A percentile compares a stretch with the other conserved stretches of the same genome.
These are phyloP conservation scores for Pristionchus japonicus DNA, from an alignment of 2,888 invertebrate genomes.

Conservation along the genomic window DNA sequence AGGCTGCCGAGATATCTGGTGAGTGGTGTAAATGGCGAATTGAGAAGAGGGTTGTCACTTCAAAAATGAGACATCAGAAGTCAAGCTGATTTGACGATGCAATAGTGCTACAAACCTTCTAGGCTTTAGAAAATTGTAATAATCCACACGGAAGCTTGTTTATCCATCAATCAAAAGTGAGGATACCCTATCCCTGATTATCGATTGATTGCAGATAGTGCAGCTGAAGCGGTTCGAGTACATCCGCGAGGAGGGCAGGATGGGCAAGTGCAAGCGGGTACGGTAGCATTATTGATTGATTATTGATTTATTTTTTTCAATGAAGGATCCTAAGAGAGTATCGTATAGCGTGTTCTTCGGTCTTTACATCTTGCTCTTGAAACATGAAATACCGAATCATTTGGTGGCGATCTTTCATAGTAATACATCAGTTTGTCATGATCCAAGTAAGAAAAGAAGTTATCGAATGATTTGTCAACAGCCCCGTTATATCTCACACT, in stretches of 20 bases:
- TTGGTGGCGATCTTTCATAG: no score
- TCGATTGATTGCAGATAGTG: constrained; percentile 83
- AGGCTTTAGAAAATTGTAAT: no score
- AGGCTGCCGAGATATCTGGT: constrained; percentile 89
- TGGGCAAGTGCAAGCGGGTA: constrained; percentile 86
- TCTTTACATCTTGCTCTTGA: background rate
- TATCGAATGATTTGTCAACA: background rate
- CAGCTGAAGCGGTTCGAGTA: constrained; percentile 93
- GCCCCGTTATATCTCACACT: no score
- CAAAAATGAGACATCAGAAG: no score
- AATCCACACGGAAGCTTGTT: no score
- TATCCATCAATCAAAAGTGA: no score
- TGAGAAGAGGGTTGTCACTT: background rate
- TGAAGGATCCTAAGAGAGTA: no score
- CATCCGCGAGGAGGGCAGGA: constrained; percentile 84
- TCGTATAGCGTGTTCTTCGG: background rate
- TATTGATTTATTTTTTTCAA: background rate
- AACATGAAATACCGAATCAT: background rate
- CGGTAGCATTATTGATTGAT: no score
- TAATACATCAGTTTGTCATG: no score
- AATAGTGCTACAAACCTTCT: no score
- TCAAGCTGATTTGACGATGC: no score
- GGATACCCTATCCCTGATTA: background rate
- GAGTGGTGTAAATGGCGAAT: constrained; percentile 63
- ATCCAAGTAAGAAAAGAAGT: no score